Conservation (phyloP, 2,797 vertebrate genomes). For the Enteromius viviparus region DNA sequence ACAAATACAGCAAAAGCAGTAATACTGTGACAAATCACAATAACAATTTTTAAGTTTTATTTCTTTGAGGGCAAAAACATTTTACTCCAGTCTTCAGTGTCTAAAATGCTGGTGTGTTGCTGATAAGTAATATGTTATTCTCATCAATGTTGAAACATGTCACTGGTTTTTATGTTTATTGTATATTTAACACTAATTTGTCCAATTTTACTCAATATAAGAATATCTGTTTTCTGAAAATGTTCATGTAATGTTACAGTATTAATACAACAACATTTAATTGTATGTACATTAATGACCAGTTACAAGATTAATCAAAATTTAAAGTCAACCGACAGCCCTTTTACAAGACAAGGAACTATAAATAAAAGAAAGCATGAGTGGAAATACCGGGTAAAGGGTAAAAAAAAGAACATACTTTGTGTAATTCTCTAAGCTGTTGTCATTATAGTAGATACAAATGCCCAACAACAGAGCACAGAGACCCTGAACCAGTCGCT, state of each 20-base stretch:
- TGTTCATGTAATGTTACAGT: neutral
- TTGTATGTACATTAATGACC: neutral
- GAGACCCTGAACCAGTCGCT: slow-evolving; percentile 94
- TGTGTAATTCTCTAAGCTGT: slow-evolving; percentile 93
- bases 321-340: neutral
- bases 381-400: neutral
- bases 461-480: slow-evolving; percentile 95
- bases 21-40: neutral
- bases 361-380: neutral
- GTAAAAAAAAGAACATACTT: slow-evolving; percentile 81
- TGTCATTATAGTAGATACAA: slow-evolving; percentile 98
- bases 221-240: neutral
- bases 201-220: neutral
- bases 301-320: neutral
- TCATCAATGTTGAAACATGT: neutral
- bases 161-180: neutral
- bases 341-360: neutral
- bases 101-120: neutral
- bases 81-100: neutral
- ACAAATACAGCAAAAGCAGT: neutral
- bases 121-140: neutral
- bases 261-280: neutral
- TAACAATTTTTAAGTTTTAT: neutral
- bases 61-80: neutral
- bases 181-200: neutral